Percentiles rank a stretch among this genome's conserved stretches.
Evolutionary conservation across 2,888 invertebrate genomes (phyloP).

Genomic region (Drosophila ezoana): DNA sequence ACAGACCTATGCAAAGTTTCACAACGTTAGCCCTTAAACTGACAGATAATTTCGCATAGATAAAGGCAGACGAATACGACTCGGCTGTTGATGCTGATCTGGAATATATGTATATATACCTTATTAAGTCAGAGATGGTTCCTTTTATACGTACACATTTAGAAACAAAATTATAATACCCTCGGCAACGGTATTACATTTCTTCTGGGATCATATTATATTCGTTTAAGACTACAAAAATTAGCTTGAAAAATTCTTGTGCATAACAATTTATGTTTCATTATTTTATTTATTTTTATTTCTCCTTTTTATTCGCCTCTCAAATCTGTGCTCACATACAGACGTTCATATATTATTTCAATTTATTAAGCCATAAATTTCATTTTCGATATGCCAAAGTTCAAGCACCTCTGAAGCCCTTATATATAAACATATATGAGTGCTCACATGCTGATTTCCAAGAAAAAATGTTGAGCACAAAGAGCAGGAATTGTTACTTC

Average conservation of each 20-base stretch:
- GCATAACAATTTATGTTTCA: background rate
- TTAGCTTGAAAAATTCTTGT: background rate
- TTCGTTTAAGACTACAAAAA: background rate
- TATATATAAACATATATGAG: background rate
- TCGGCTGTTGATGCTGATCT: too few relatives aligned
- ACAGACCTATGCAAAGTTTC: too few relatives aligned
- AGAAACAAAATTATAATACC: too few relatives aligned
- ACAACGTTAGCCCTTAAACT: too few relatives aligned
- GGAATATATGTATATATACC: too few relatives aligned
- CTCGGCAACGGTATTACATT: too few relatives aligned
- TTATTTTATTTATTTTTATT: background rate
- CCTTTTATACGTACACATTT: too few relatives aligned
- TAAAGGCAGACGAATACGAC: too few relatives aligned
- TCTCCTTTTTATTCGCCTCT: background rate
- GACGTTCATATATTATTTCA: conserved; percentile 4
- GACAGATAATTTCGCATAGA: too few relatives aligned
- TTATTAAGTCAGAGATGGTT: too few relatives aligned
- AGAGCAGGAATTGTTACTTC: conserved; percentile 36
- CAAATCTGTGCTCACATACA: background rate
- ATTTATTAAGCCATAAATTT: conserved; percentile 25
- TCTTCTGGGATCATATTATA: background rate
- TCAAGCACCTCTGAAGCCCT: background rate
- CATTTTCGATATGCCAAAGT: conserved; percentile 8
- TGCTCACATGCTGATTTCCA: conserved; percentile 23
- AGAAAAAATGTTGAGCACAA: conserved; percentile 30